Conservation (phyloP, 2,113 vertebrate genomes). For the Ptilonorhynchus violaceus region DNA sequence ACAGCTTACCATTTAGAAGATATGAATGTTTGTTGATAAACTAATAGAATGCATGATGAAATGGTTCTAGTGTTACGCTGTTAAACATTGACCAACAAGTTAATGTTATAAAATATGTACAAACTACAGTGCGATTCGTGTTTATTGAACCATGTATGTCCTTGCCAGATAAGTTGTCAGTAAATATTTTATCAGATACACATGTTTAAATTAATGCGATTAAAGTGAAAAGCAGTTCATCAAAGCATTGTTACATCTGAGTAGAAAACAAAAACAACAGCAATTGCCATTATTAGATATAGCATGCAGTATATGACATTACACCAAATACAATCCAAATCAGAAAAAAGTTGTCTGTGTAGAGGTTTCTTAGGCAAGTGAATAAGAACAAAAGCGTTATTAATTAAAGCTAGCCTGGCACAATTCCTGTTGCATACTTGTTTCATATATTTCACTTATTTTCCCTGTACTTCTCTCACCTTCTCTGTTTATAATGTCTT, state of each 20-base stretch:
- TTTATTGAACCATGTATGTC: not conserved
- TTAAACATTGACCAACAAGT: slow-evolving; percentile 60
- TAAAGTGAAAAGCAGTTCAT: slow-evolving; percentile 53
- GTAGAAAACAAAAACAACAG: slow-evolving; percentile 19
- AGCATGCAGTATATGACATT: not conserved
- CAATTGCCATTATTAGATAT: slow-evolving; percentile 38
- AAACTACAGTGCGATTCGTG: not conserved
- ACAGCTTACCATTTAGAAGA: not conserved
- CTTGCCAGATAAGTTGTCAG: slow-evolving; percentile 31
- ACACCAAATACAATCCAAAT: not conserved
- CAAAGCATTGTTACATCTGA: slow-evolving; percentile 42
- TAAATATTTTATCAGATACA: slow-evolving; percentile 50
- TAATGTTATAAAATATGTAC: slow-evolving; percentile 48
- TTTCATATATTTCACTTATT: not conserved
- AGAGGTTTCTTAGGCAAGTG: not conserved
- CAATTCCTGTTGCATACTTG: not conserved
- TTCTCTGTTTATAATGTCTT: not conserved
- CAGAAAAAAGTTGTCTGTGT: not conserved
- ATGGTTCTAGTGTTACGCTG: not conserved
- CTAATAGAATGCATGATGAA: not conserved
- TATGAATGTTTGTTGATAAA: slow-evolving; percentile 44
- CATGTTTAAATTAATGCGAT: slow-evolving; percentile 44
- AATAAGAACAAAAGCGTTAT: not conserved
- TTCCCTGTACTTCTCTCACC: not conserved
- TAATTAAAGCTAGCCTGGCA: not conserved